These are phyloP conservation scores for Brenthis daphne DNA, from an alignment of 2,888 invertebrate genomes.

Conservation along the genomic window DNA sequence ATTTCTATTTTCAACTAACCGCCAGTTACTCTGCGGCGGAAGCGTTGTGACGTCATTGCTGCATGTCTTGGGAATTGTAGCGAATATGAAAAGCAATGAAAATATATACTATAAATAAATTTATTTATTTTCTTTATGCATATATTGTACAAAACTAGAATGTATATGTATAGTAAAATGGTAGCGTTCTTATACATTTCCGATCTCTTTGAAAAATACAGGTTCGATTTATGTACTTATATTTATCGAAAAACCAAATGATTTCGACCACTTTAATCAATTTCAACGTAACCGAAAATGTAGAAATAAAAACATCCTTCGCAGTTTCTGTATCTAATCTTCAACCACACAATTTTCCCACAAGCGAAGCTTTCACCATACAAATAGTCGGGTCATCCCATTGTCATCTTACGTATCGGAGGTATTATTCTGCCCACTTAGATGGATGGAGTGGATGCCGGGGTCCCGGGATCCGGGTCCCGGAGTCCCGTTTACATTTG, in stretches of 20 bases:
- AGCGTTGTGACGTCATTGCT: constrained; percentile 12
- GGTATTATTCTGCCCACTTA: constrained; percentile 62
- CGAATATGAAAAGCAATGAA: constrained; percentile 6
- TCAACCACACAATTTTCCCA: background rate
- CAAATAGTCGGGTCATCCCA: constrained; percentile 63
- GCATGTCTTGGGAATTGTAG: constrained; percentile 19
- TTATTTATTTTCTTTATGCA: background rate
- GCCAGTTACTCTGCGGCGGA: constrained; percentile 25
- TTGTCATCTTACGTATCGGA: constrained; percentile 74
- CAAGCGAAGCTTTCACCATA: constrained; percentile 22
- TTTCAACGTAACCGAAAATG: too few species aligned
- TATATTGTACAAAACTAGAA: background rate
- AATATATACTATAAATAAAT: background rate
- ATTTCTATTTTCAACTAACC: constrained; percentile 31
- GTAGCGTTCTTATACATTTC: too few species aligned
- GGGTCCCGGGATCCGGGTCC: constrained; percentile 34
- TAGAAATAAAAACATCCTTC: background rate
- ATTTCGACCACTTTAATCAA: too few species aligned
- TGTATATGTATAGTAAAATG: too few species aligned
- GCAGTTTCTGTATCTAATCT: too few species aligned
- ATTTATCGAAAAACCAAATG: too few species aligned
- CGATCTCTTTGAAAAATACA: too few species aligned
- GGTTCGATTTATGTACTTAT: too few species aligned
- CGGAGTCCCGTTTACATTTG: constrained; percentile 56
- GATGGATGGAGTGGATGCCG: constrained; percentile 58